Conservation (phyloP, 2,888 invertebrate genomes). For the Drosophila eohydei region DNA sequence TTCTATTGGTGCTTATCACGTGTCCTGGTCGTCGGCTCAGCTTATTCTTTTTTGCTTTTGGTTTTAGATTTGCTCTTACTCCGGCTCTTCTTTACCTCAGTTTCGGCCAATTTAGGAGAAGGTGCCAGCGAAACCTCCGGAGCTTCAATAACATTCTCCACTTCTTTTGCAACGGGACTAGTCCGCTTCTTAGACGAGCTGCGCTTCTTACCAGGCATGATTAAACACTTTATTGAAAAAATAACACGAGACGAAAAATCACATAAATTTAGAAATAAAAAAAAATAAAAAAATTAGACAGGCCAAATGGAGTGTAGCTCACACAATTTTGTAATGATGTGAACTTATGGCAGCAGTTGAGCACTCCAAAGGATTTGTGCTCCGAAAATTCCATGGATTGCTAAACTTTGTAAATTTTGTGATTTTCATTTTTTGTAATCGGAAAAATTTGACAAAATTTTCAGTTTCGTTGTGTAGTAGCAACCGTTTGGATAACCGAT, state of each 20-base stretch:
- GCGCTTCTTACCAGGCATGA: constrained; percentile 47
- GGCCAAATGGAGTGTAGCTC: constrained; percentile 13
- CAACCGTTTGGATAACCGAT: constrained; percentile 45
- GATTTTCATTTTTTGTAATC: not conserved
- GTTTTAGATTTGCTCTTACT: constrained; percentile 37
- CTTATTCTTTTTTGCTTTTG: constrained; percentile 36
- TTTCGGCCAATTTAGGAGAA: not conserved
- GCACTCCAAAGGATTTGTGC: not conserved
- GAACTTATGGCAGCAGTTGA: not conserved
- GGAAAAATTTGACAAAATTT: not conserved
- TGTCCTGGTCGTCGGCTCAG: not conserved
- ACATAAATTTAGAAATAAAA: constrained; percentile 24
- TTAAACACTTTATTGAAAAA: constrained; percentile 14
- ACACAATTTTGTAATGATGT: constrained; percentile 19
- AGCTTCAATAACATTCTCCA: not conserved
- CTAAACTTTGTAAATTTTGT: not conserved
- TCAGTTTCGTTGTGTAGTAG: not conserved
- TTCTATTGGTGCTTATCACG: not conserved
- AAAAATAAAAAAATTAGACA: constrained; percentile 7
- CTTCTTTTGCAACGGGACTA: not conserved
- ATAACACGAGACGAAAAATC: constrained; percentile 16
- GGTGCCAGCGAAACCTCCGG: not conserved
- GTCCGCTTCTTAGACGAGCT: constrained; percentile 21
- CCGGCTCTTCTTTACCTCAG: constrained; percentile 32
- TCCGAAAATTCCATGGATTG: constrained; percentile 18